Evolutionary conservation across 2,113 vertebrate species (phyloP).

Genomic region (Salvelinus sp.): DNA sequence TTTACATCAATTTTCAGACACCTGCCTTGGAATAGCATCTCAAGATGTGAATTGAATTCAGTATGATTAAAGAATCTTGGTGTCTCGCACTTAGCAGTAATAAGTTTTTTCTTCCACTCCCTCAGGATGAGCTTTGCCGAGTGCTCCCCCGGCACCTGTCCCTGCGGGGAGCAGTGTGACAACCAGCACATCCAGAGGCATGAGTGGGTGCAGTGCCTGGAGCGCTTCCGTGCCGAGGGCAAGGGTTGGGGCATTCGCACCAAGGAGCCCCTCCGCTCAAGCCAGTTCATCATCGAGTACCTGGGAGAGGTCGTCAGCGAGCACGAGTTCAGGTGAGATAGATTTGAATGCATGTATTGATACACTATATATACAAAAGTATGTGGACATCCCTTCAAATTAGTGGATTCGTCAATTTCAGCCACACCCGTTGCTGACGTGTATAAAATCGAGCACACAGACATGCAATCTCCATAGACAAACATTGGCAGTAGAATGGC

Average conservation of each 20-base stretch:
- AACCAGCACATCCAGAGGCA: slow-evolving; percentile 97
- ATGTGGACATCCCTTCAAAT: too few species aligned
- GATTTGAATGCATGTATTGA: not conserved
- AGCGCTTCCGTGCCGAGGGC: slow-evolving; percentile 93
- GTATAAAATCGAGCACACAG: too few species aligned
- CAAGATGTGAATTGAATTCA: too few species aligned
- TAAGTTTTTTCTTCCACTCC: not conserved
- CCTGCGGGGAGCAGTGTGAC: slow-evolving; percentile 87
- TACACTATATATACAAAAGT: too few species aligned
- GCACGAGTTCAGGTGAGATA: slow-evolving; percentile 89
- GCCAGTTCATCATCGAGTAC: slow-evolving; percentile 99
- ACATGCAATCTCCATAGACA: too few species aligned
- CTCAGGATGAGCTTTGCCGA: slow-evolving; percentile 96
- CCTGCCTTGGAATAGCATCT: not conserved
- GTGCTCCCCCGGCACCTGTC: slow-evolving; percentile 93
- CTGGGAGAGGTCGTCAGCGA: slow-evolving; percentile 98
- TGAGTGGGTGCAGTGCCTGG: slow-evolving; percentile 97
- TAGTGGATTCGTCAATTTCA: too few species aligned
- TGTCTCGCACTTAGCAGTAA: not conserved
- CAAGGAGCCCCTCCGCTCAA: slow-evolving; percentile 88
- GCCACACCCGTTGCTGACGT: too few species aligned
- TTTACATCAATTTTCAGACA: not conserved
- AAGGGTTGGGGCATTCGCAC: slow-evolving; percentile 99
- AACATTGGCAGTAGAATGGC: too few species aligned
- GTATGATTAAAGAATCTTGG: too few species aligned